A percentile compares a stretch with the other conserved stretches of the same genome.
Evolutionary conservation across 1,140 invertebrate genomes (phyloP).

Genomic region (Neodiprion lecontei): DNA sequence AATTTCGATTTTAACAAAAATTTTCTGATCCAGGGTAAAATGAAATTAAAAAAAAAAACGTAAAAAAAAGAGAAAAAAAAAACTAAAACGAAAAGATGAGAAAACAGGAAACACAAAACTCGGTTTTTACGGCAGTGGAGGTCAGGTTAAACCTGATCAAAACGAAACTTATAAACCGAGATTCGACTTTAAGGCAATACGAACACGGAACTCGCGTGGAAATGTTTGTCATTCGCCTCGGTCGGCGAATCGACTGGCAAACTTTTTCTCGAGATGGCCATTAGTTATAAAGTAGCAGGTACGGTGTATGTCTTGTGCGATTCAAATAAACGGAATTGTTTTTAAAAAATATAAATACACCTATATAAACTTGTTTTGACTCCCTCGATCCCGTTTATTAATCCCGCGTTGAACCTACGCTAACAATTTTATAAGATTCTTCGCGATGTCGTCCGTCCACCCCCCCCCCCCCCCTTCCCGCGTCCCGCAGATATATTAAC

Average conservation of each 20-base stretch:
- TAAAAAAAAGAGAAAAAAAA: slow-evolving; percentile 12
- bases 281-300: slow-evolving; percentile 61
- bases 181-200: slow-evolving; percentile 60
- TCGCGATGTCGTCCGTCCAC: not conserved
- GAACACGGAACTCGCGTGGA: slow-evolving; percentile 44
- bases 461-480: not conserved
- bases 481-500: not conserved
- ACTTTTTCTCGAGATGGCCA: slow-evolving; percentile 45
- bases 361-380: not conserved
- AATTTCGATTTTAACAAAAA: slow-evolving; percentile 47
- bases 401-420: not conserved
- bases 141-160: slow-evolving; percentile 15
- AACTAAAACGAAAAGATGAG: slow-evolving; percentile 8
- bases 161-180: slow-evolving; percentile 48
- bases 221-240: slow-evolving; percentile 33
- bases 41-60: slow-evolving; percentile 35
- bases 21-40: slow-evolving; percentile 59
- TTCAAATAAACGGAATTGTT: slow-evolving; percentile 64
- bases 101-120: slow-evolving; percentile 22
- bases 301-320: slow-evolving; percentile 65
- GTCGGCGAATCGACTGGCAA: slow-evolving; percentile 22
- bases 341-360: slow-evolving; percentile 51
- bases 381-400: slow-evolving; percentile 1
- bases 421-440: not conserved
- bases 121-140: slow-evolving; percentile 36